Evolutionary conservation across 2,113 vertebrate genomes (phyloP), one percentile per base, ranked within the genome.

Genomic region (Dissostichus mawsoni): DNA sequence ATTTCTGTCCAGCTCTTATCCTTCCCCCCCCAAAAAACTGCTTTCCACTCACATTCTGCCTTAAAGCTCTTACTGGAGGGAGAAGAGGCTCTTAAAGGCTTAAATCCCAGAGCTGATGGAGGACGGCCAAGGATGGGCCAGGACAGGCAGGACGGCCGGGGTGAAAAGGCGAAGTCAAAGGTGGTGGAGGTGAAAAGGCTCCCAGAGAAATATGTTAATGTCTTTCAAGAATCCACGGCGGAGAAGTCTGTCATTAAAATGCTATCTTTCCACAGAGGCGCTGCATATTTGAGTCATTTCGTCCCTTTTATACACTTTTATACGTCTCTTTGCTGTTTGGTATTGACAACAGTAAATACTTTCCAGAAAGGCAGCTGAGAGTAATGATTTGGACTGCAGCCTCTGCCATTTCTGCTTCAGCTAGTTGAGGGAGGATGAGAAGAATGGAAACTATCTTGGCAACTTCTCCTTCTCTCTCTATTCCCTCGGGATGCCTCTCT

Each of bases 391-490:
- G 90, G 89, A 87, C 75, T 61, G 80, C 84, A 84, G 82, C 83
- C 90, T 75, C 77, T 74, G 69, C 84, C 85, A 66, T 87, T 90
- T 80, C 80, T 76, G 80, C 79, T 80, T 69, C 79, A 82, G 88
- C 78, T 57, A 51, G 69, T 59, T 67, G 76, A 91, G 69, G 78
- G 83, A 90, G 78, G 83, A 87, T 76, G 80, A 89, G 88, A 90
- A 90, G 88, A 87, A 87, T 89, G 85, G 89, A 90, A 91, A 90
- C 87, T 90, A 90, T 91, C 86, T 93, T 85, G 87, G 92, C 90
- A 89, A 89, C 78, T 85, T 90, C 83, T 68, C 55, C 67, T 62
- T 82, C 76, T 77, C 80, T 86, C 75, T 56, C 76, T 51, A 47
- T 78, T 90, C 86, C 87, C 82, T 79, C 78, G 73, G 87, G 90